phyloP scores from a whole-genome alignment of 2,113 vertebrate species.

The Trichechus manatus region DNA sequence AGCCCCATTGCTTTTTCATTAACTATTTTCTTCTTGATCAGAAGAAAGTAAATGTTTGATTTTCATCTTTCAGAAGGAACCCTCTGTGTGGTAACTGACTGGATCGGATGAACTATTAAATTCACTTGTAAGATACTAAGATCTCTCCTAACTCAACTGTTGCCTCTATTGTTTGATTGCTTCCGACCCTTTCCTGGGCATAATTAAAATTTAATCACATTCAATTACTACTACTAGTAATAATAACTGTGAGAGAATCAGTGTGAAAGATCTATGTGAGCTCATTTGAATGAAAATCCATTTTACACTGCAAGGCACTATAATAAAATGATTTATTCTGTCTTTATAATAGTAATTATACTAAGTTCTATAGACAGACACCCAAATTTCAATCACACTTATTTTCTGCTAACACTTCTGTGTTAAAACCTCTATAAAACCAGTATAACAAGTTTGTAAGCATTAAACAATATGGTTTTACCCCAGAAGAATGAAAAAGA shows the following conservation, averaged over 20 bases:
- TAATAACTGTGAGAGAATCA: neutral
- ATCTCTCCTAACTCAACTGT: constrained; percentile 24
- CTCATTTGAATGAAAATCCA: neutral
- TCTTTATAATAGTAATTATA: neutral
- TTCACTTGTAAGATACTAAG: neutral
- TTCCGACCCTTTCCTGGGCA: neutral
- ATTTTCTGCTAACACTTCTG: neutral
- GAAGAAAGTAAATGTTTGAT: neutral
- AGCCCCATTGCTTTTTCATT: neutral
- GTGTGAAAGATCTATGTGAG: neutral
- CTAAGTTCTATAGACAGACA: neutral
- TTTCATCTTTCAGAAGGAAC: neutral
- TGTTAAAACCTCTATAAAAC: constrained; percentile 8
- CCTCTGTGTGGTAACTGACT: neutral
- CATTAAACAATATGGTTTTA: neutral
- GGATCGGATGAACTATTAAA: neutral
- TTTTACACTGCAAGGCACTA: neutral
- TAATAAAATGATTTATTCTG: neutral
- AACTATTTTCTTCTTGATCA: neutral
- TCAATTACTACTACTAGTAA: neutral
- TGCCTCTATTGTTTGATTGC: neutral
- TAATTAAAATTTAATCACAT: neutral
- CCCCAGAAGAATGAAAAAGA: neutral
- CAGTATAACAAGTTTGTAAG: neutral
- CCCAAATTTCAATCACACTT: neutral